Conservation (phyloP, 1,140 invertebrate genomes). For the Antheraea mylitta region DNA sequence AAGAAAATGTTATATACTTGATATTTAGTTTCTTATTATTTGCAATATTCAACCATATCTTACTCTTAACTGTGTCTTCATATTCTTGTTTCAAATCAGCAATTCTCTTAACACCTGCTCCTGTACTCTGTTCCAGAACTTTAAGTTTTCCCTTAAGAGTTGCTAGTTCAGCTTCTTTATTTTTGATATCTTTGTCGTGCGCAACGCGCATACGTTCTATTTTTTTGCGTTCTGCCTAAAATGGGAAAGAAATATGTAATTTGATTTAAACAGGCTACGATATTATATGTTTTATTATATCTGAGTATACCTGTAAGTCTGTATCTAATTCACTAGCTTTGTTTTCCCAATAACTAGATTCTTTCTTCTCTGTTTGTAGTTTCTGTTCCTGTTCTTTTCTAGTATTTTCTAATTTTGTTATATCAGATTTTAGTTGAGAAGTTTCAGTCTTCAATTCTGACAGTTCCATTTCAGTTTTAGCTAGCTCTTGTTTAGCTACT, state of each 20-base stretch:
- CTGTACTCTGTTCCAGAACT: slow-evolving; percentile 80
- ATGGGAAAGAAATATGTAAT: slow-evolving; percentile 4
- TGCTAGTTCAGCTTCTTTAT: slow-evolving; percentile 83
- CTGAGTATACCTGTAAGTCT: slow-evolving; percentile 79
- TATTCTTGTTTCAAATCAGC: slow-evolving; percentile 84
- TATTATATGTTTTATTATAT: neutral
- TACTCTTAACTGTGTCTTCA: slow-evolving; percentile 84
- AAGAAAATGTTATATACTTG: neutral
- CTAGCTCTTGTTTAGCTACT: slow-evolving; percentile 51
- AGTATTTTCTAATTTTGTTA: slow-evolving; percentile 83
- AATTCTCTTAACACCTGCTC: slow-evolving; percentile 81
- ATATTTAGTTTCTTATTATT: neutral
- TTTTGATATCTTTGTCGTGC: slow-evolving; percentile 82
- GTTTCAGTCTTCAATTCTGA: slow-evolving; percentile 75
- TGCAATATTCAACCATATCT: slow-evolving; percentile 29
- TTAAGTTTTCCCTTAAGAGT: slow-evolving; percentile 83
- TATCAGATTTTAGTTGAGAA: slow-evolving; percentile 78
- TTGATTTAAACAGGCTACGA: neutral
- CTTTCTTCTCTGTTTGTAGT: slow-evolving; percentile 77
- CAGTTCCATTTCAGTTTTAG: slow-evolving; percentile 71
- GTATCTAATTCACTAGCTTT: slow-evolving; percentile 82
- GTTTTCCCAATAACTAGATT: slow-evolving; percentile 79
- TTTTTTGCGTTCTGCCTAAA: slow-evolving; percentile 82
- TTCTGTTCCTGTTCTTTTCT: slow-evolving; percentile 80
- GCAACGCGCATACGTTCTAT: slow-evolving; percentile 81